These are phyloP conservation scores for Drosophila seguyi DNA, from an alignment of 1,140 invertebrate genomes.

Conservation along the genomic window DNA sequence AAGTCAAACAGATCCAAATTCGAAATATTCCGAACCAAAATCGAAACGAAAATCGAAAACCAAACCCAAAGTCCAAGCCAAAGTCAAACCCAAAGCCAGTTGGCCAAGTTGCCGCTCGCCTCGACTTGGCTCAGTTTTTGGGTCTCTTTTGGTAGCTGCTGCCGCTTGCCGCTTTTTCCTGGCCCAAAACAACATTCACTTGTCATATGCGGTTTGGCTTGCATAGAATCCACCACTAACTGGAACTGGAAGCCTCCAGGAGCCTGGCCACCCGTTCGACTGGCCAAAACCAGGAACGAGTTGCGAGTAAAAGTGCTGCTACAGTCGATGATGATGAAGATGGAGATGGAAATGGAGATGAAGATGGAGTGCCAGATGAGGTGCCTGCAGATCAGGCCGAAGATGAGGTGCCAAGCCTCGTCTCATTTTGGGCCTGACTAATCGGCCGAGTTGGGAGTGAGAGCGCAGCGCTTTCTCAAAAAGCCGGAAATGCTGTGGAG, in stretches of 20 bases:
- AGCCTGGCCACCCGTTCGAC: constrained; percentile 19
- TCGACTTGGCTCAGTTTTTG: constrained; percentile 51
- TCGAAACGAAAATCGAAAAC: constrained; percentile 6
- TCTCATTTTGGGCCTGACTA: constrained; percentile 55
- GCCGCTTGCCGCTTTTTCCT: constrained; percentile 48
- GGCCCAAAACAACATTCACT: constrained; percentile 78
- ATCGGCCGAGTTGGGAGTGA: constrained; percentile 60
- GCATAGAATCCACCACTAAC: constrained; percentile 61
- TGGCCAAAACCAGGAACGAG: constrained; percentile 25
- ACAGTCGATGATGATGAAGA: neutral
- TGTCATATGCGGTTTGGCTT: constrained; percentile 68
- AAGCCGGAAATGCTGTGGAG: constrained; percentile 48
- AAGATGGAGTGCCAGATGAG: neutral
- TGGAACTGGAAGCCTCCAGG: neutral
- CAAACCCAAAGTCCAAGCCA: constrained; percentile 6
- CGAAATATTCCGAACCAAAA: constrained; percentile 8
- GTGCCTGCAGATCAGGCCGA: neutral
- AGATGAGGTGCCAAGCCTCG: constrained; percentile 5
- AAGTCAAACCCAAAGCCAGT: constrained; percentile 33
- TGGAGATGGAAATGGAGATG: neutral
- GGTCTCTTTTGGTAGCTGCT: constrained; percentile 8
- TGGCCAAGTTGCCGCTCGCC: constrained; percentile 36
- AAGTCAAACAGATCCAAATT: constrained; percentile 48
- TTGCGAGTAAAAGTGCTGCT: constrained; percentile 42
- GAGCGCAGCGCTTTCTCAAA: constrained; percentile 66